These are phyloP conservation scores for Amphimallon solstitiale DNA, from an alignment of 2,888 invertebrate species.

Conservation along the genomic window DNA sequence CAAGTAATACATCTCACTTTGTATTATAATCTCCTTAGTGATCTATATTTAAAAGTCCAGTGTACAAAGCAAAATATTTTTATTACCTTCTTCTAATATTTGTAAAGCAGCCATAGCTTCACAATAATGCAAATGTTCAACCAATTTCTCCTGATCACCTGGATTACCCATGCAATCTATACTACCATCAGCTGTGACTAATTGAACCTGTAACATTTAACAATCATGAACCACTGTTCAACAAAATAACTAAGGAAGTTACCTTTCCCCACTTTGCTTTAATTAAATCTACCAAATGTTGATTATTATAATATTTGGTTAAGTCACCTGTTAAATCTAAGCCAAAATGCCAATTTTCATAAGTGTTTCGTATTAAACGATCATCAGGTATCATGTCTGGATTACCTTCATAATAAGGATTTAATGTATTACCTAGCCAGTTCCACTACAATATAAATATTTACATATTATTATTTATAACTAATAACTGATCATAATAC, in stretches of 20 bases:
- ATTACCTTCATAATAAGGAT: constrained; percentile 94
- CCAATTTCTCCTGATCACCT: constrained; percentile 85
- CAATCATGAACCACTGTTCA: constrained; percentile 3
- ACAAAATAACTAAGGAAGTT: constrained; percentile 23
- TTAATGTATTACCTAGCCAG: constrained; percentile 88
- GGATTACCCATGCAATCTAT: constrained; percentile 88
- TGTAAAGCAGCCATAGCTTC: constrained; percentile 83
- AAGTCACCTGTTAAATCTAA: constrained; percentile 87
- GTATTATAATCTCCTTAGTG: no score
- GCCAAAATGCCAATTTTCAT: constrained; percentile 88
- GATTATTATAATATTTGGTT: constrained; percentile 75
- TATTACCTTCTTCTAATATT: constrained; percentile 72
- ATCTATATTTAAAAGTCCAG: no score
- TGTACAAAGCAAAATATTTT: no score
- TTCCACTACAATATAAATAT: constrained; percentile 71
- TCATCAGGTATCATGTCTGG: constrained; percentile 83
- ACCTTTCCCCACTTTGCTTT: constrained; percentile 65
- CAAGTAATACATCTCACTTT: no score
- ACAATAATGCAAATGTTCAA: constrained; percentile 83
- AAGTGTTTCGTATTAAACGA: constrained; percentile 80
- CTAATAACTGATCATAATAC: constrained; percentile 44
- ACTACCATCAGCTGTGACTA: constrained; percentile 95
- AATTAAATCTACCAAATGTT: constrained; percentile 68
- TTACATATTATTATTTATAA: constrained; percentile 16
- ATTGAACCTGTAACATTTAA: constrained; percentile 65